Base-by-base conservation (phyloP, 2,797 vertebrate species). In the Xerus rutilus region DNA sequence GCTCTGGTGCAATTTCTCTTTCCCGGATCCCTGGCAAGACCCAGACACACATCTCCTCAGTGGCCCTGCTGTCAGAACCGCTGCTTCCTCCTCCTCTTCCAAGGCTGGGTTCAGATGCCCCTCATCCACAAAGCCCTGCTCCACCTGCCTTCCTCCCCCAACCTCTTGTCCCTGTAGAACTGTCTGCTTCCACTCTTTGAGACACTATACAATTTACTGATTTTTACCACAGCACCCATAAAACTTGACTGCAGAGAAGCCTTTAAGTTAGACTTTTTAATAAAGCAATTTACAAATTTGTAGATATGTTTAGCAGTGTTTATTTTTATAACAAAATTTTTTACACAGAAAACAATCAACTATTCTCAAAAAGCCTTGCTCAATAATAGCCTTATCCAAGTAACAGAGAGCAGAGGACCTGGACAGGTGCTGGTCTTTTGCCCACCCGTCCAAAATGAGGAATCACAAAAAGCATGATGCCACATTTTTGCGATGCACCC, bases 221-320 rank as follows among this genome's bases (percentile, higher is more conserved):
- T n/a, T 82, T 88, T 13, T 57, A 25, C 25, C 2, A 1, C 14
- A 78, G 74, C 21, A 77, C 32, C 10, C 25, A 45, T 30, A 86
- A 78, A 89, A 82, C 0, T 2, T 67, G 28, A 78, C 30, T 7
- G 4, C 10, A 78, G 64, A 43, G 17, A 78, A 57, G 14, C 7
- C 23, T 73, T 95, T 79, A 92, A 79, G 57, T 35, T 43, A 57
- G 1, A 57, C 28, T 69, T 65, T 69, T 76, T 52, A 74, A 85
- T 25, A n/a, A 10, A 86, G 7, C 15, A 69, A 89, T 1, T 25
- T 18, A 15, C n/a, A 57, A 93, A 39, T 28, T 32, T 54, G 20
- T 43, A 74, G 74, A 52, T 57, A 82, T 20, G 13, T 86, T 59
- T 30, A 59, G 12, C 7, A 54, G 3, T 70, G 0, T 62, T 2